Base-by-base conservation (phyloP, 2,888 invertebrate species). In the Tachina fera region DNA sequence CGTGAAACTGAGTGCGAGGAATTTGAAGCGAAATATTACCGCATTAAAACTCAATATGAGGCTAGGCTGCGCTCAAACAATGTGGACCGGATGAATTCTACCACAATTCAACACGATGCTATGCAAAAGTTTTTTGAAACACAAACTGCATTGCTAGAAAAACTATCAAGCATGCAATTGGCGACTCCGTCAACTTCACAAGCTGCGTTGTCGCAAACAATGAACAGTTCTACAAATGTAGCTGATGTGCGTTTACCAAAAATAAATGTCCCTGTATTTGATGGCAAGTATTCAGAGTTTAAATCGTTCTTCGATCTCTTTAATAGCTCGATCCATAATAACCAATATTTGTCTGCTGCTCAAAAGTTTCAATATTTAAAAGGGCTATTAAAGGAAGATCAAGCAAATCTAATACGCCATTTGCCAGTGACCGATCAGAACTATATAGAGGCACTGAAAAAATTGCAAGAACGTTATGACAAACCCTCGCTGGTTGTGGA, bases 401-500 rank as follows among this genome's bases (percentile, higher is more conserved):
- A 77, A 6, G 71, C 71, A 3, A 79, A 56, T 47, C 70, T 84
- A n/a, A 75, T 85, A n/a, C 72, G 74, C 10, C 74, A 22, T 22
- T 22, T 22, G 22, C 22, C 22, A 22, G 22, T 22, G 3, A 22
- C 22, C 22, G 22, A 22, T 22, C 22, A 22, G 22, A 22, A 22
- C 22, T 22, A 22, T 22, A 22, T 63, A 39, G 83, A 85, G 76
- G 79, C 76, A 3, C 70, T 75, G 31, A 78, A 78, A n/a, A 74
- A 65, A 22, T 22, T 22, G 22, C 22, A 83, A 41, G 43, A 83
- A 58, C 53, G 83, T 22, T 85, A 76, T 39, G 83, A 87, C 51
- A 74, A 80, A 19, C 79, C 74, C 11, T 68, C 74, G 19, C 68
- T 87, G 43, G 81, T 85, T 14, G 76, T 77, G 11, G 58, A 86